Evolutionary conservation across 2,113 vertebrate species (phyloP).

Genomic region (Chrysochloris asiatica): DNA sequence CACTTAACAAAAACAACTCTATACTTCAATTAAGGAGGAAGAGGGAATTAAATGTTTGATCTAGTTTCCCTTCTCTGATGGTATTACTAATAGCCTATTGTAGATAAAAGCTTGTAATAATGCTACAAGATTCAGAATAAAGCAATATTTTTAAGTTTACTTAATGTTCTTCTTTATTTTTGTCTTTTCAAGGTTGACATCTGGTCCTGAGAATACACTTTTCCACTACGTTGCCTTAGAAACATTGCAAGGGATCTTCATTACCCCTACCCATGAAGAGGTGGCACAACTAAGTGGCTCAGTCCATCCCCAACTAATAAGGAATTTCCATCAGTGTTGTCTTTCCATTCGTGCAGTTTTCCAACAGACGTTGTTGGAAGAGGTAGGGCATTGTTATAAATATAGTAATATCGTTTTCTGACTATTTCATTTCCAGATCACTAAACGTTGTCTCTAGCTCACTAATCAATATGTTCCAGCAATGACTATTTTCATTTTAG

Average conservation of each 20-base stretch:
- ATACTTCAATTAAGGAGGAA: constrained; percentile 29
- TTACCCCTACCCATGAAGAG: constrained; percentile 94
- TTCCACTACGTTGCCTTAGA: constrained; percentile 97
- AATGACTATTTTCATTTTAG: not conserved
- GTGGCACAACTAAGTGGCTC: constrained; percentile 91
- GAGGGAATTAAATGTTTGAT: constrained; percentile 7
- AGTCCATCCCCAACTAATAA: constrained; percentile 93
- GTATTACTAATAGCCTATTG: not conserved
- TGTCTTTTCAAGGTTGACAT: constrained; percentile 87
- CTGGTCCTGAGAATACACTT: constrained; percentile 95
- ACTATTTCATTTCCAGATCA: not conserved
- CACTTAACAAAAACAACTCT: too few species aligned
- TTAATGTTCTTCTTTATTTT: constrained; percentile 3
- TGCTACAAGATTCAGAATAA: constrained; percentile 1
- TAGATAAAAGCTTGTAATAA: constrained; percentile 26
- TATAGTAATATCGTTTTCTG: not conserved
- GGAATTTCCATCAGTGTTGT: constrained; percentile 97
- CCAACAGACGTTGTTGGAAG: constrained; percentile 88
- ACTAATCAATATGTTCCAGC: not conserved
- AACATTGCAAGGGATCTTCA: constrained; percentile 94
- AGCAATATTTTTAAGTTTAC: constrained; percentile 29
- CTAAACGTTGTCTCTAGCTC: constrained; percentile 12
- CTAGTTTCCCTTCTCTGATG: not conserved
- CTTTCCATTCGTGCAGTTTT: constrained; percentile 94
- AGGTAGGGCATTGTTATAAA: constrained; percentile 82